Base-by-base conservation (phyloP, 2,888 invertebrate genomes). In the Stomorhina lunata region DNA sequence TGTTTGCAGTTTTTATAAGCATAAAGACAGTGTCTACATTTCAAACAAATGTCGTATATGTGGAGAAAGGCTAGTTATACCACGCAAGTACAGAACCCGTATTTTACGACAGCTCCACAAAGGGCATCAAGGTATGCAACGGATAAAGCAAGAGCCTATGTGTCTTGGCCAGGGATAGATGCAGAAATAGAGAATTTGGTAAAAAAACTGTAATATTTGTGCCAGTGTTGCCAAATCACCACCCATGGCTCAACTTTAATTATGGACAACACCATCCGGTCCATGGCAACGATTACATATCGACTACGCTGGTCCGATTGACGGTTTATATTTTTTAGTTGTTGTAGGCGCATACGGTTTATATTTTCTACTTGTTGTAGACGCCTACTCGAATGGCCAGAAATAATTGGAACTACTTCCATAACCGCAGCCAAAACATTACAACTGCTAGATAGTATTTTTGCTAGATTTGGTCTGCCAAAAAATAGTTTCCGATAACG, bases 361-460 rank as follows among this genome's bases (percentile, higher is more conserved):
- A 45, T 72, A 25, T n/a, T n/a, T n/a, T n/a, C n/a, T n/a, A n/a
- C n/a, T n/a, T n/a, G 29, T 69, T 57, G 17, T 84, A 50, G 79
- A 63, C 61, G 25, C 40, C 29, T 37, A 43, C 59, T 77, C 76
- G 3, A 68, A 45, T 76, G 68, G 48, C 76, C 68, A 37, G 25
- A 40, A 27, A 53, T 29, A 45, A 34, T 68, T 32, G 17, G 57
- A 15, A 68, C 25, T 17, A 75, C 61, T 3, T 17, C 68, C 25
- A 37, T 27, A 53, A 15, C 71, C 10, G 68, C 68, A 22, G 61
- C 73, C 9, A 53, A 40, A 17, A 65, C 71, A 9, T 50, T 81
- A 34, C 45, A 40, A 29, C n/a, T n/a, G n/a, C n/a, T n/a, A n/a
- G n/a, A n/a, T n/a, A 40, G 48, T 7, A 27, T 75, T 20, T 80